Evolutionary conservation across 1,140 invertebrate species (phyloP).

Genomic region (Battus philenor): DNA sequence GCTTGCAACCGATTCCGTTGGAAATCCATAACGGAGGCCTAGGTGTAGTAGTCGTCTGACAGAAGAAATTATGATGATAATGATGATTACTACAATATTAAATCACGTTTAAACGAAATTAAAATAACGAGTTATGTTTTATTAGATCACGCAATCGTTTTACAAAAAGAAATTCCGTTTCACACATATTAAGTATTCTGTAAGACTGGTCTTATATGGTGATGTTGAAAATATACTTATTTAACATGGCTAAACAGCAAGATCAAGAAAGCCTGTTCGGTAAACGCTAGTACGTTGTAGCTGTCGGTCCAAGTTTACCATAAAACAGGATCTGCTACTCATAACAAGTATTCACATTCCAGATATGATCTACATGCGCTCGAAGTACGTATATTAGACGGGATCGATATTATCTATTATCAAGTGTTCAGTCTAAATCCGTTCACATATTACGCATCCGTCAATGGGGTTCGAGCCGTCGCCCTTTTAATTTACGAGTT

Average conservation of each 20-base stretch:
- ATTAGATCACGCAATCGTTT: too few species aligned
- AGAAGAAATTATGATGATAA: too few species aligned
- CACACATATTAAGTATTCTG: too few species aligned
- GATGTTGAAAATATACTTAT: conserved; percentile 7
- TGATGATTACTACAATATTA: too few species aligned
- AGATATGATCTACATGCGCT: conserved; percentile 7
- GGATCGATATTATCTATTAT: conserved; percentile 48
- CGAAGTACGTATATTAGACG: not conserved
- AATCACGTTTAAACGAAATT: too few species aligned
- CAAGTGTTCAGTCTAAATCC: conserved; percentile 58
- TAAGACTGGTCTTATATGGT: too few species aligned
- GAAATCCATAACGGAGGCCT: too few species aligned
- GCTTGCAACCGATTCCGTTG: too few species aligned
- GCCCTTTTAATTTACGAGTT: conserved; percentile 74
- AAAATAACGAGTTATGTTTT: too few species aligned
- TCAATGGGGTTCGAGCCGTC: conserved; percentile 71
- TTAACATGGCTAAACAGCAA: conserved; percentile 3
- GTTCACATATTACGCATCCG: conserved; percentile 64
- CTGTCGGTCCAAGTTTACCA: conserved; percentile 5
- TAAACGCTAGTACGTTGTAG: conserved; percentile 8
- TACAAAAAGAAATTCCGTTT: too few species aligned
- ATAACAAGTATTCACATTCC: conserved; percentile 3
- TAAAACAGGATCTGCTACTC: conserved; percentile 12
- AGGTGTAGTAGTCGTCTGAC: too few species aligned
- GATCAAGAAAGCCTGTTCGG: conserved; percentile 1